A percentile compares a stretch with the other conserved stretches of the same genome.
Evolutionary conservation across 2,888 invertebrate genomes (phyloP).

Genomic region (Suillia variegata): DNA sequence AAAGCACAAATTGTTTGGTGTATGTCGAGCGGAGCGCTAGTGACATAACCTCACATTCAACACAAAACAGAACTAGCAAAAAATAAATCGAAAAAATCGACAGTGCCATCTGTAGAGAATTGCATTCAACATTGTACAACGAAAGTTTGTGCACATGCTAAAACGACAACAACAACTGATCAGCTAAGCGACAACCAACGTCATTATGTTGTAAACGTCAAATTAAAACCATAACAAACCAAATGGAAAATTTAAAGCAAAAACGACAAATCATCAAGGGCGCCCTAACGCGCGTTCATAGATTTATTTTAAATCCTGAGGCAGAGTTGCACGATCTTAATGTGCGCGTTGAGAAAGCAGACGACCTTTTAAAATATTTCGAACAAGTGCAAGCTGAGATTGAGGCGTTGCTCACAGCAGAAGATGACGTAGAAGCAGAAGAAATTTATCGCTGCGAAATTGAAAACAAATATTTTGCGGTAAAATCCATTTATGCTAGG

Average conservation of each 20-base stretch:
- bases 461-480: conserved; percentile 15
- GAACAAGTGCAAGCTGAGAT: conserved; percentile 13
- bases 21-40: no score
- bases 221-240: no score
- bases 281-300: neutral
- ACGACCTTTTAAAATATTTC: conserved; percentile 7
- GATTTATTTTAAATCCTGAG: neutral
- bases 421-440: conserved; percentile 3
- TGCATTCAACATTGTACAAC: no score
- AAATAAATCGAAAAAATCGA: no score
- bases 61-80: no score
- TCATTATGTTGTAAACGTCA: no score
- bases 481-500: conserved; percentile 7
- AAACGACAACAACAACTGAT: no score
- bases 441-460: conserved; percentile 15
- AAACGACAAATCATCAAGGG: neutral
- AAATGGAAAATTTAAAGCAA: neutral
- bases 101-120: no score
- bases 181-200: neutral
- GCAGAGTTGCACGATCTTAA: conserved; percentile 4
- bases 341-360: conserved; percentile 14
- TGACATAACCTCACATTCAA: no score
- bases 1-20: no score
- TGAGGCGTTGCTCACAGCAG: conserved; percentile 5
- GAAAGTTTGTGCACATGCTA: no score